phyloP scores from a whole-genome alignment of 1,140 invertebrate genomes.

The Campoletis sonorensis region DNA sequence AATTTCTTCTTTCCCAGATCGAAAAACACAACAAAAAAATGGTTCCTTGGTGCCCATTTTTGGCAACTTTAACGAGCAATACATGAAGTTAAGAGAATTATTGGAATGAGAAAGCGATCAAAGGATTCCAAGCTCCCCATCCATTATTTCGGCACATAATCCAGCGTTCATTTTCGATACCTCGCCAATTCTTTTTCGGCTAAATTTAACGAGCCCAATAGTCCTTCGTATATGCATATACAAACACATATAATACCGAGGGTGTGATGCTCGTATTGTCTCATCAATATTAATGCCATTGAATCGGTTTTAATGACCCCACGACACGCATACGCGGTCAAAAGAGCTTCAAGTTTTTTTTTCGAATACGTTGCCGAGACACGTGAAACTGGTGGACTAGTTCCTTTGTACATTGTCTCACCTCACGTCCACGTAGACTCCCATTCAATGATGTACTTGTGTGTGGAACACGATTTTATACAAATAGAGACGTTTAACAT shows the following conservation, averaged over 20 bases:
- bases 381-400: conserved; percentile 26
- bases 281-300: conserved; percentile 38
- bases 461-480: not conserved
- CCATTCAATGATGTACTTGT: conserved; percentile 1
- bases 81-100: not conserved
- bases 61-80: not conserved
- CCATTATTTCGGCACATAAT: not conserved
- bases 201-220: not conserved
- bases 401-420: conserved; percentile 10
- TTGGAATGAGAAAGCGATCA: not conserved
- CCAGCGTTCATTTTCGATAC: not conserved
- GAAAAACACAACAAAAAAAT: not conserved
- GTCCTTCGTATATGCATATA: not conserved
- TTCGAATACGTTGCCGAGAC: conserved; percentile 4
- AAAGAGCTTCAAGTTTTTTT: not conserved
- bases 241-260: not conserved
- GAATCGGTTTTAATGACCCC: conserved; percentile 23
- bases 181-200: not conserved
- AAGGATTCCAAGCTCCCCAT: not conserved
- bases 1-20: too few relatives aligned
- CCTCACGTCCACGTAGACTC: not conserved
- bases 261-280: not conserved
- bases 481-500: not conserved
- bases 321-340: conserved; percentile 22
- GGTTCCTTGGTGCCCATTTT: not conserved